Conservation (phyloP, 2,113 vertebrate genomes). For the Seriola dumerili region DNA sequence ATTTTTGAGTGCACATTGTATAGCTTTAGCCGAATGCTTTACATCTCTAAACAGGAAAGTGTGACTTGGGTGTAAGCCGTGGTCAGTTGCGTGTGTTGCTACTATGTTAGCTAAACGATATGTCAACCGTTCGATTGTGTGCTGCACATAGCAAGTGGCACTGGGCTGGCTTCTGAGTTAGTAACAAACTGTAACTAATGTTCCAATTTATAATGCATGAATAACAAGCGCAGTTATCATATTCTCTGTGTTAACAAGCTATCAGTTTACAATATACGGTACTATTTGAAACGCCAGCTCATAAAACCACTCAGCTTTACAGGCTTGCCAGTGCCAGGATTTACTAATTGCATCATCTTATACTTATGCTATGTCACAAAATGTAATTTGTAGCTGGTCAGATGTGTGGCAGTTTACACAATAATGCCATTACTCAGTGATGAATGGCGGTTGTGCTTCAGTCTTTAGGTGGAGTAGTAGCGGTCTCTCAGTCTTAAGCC, state of each 20-base stretch:
- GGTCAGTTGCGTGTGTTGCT: background rate
- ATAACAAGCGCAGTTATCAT: background rate
- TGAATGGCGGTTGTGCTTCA: background rate
- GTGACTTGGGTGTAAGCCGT: background rate
- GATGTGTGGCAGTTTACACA: background rate
- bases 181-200: background rate
- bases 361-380: background rate
- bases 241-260: background rate
- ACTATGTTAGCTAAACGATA: slow-evolving; percentile 17
- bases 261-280: background rate
- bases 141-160: background rate
- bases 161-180: background rate
- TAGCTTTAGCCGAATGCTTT: background rate
- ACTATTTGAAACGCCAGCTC: background rate
- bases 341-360: background rate
- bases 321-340: background rate
- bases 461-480: background rate
- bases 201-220: background rate
- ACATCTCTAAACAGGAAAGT: background rate
- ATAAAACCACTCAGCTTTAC: background rate
- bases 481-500: background rate
- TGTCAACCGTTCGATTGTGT: slow-evolving; percentile 23
- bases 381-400: background rate
- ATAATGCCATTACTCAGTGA: background rate
- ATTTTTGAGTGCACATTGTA: background rate